Conservation (phyloP, 2,888 invertebrate species). For the Apamea monoglypha region DNA sequence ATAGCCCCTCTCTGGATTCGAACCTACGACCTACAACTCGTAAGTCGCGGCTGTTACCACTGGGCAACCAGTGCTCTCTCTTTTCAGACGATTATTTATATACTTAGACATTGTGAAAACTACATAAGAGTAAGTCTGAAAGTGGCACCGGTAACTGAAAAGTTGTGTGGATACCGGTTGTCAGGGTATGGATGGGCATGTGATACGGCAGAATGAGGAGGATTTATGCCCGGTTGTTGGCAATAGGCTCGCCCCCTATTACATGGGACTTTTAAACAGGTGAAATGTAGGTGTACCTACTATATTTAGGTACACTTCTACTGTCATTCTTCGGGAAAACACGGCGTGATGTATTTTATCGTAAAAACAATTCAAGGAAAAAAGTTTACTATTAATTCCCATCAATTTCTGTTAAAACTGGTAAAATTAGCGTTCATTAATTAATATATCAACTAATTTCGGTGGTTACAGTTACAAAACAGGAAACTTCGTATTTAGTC, state of each 20-base stretch:
- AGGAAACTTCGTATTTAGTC: slow-evolving; percentile 25
- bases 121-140: too few species aligned
- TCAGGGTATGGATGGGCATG: too few species aligned
- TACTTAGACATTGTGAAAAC: background rate
- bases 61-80: too few species aligned
- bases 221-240: background rate
- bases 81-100: background rate
- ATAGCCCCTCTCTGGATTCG: too few species aligned
- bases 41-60: too few species aligned
- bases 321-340: background rate
- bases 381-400: background rate
- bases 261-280: too few species aligned
- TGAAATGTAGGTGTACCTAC: background rate
- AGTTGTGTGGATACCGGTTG: too few species aligned
- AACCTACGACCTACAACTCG: too few species aligned
- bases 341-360: background rate
- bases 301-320: background rate
- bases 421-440: background rate
- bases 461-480: slow-evolving; percentile 1
- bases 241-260: background rate
- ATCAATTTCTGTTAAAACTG: background rate
- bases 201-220: background rate
- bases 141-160: too few species aligned
- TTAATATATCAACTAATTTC: slow-evolving; percentile 13
- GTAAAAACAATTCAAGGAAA: background rate